Conservation (phyloP, 2,888 invertebrate species). For the Salticus scenicus region DNA sequence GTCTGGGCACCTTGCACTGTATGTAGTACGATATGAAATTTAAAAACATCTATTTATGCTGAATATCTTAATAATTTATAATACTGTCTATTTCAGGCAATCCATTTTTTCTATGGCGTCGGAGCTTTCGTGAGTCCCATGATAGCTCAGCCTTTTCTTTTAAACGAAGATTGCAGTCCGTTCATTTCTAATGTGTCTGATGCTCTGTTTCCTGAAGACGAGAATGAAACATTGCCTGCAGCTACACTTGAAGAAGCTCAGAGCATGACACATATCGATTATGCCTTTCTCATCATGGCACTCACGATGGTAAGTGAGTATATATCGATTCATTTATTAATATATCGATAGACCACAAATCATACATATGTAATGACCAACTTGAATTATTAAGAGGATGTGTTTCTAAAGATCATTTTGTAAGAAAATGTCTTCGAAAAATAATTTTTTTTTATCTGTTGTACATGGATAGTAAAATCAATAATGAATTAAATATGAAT, state of each 20-base stretch:
- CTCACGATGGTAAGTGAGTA: slow-evolving; percentile 75
- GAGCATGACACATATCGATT: slow-evolving; percentile 74
- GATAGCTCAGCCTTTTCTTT: slow-evolving; percentile 77
- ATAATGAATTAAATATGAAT: too few relatives aligned
- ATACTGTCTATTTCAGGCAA: slow-evolving; percentile 75
- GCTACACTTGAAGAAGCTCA: slow-evolving; percentile 72
- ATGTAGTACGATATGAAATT: too few relatives aligned
- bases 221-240: slow-evolving; percentile 58
- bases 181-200: slow-evolving; percentile 46
- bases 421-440: too few relatives aligned
- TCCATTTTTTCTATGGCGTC: slow-evolving; percentile 78
- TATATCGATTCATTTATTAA: background rate
- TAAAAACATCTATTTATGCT: too few relatives aligned
- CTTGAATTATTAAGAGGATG: too few relatives aligned
- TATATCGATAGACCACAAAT: background rate
- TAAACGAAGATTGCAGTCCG: slow-evolving; percentile 76
- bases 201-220: background rate
- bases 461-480: too few relatives aligned
- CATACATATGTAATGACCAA: too few relatives aligned
- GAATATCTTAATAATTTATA: too few relatives aligned
- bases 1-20: too few relatives aligned
- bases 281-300: slow-evolving; percentile 78
- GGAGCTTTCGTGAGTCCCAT: slow-evolving; percentile 78
- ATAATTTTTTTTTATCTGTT: too few relatives aligned
- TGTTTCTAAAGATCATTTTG: too few relatives aligned